A percentile compares a stretch with the other conserved stretches of the same genome.
Conservation (phyloP, 1,140 invertebrate species). For the Macrotrachela quadricornifera region DNA sequence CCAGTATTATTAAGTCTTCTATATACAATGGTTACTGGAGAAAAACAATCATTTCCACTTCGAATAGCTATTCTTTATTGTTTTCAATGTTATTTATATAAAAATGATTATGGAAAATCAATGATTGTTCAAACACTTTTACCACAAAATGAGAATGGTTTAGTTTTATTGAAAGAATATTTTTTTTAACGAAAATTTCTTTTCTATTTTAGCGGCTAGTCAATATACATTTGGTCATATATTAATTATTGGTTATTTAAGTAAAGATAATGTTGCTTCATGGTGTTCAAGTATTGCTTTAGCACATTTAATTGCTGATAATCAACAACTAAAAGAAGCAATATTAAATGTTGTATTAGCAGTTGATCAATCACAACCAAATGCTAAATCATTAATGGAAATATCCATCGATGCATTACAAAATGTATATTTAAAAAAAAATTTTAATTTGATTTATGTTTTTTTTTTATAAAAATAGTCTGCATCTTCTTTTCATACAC, state of each 20-base stretch:
- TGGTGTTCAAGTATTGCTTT: conserved; percentile 85
- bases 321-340: conserved; percentile 67
- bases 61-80: conserved; percentile 86
- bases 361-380: not conserved
- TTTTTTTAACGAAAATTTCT: too few species aligned
- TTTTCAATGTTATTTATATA: conserved; percentile 81
- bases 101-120: conserved; percentile 46
- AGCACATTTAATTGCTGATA: conserved; percentile 68
- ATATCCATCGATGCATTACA: too few species aligned
- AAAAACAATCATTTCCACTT: conserved; percentile 75
- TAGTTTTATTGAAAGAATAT: too few species aligned
- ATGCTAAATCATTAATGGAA: too few species aligned
- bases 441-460: too few species aligned
- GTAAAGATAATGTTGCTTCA: conserved; percentile 64
- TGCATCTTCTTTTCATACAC: conserved; percentile 46
- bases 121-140: conserved; percentile 1
- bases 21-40: conserved; percentile 87
- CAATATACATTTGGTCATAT: too few species aligned
- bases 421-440: too few species aligned
- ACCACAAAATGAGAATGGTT: conserved; percentile 11
- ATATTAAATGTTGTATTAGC: conserved; percentile 72
- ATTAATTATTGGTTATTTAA: not conserved
- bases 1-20: conserved; percentile 77
- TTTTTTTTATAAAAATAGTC: too few species aligned
- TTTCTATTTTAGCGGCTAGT: conserved; percentile 10